These are phyloP conservation scores for Pogonus chalceus DNA, from an alignment of 1,140 invertebrate species.

Conservation along the genomic window DNA sequence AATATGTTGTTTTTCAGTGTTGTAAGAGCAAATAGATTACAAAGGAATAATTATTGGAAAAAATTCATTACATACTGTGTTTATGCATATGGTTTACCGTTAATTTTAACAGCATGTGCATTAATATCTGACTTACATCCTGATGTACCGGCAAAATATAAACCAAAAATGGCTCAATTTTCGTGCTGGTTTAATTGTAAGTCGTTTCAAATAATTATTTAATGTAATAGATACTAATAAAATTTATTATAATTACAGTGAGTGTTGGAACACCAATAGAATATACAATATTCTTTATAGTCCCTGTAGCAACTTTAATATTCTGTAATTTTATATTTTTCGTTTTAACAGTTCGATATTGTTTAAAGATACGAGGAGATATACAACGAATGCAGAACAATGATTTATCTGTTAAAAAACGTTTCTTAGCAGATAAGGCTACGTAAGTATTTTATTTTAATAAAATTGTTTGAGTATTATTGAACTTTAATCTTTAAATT, in stretches of 20 bases:
- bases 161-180: background rate
- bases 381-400: conserved; percentile 48
- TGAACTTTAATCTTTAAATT: no score
- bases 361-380: conserved; percentile 52
- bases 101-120: conserved; percentile 28
- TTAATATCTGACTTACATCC: background rate
- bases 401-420: conserved; percentile 36
- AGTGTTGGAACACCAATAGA: conserved; percentile 13
- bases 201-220: background rate
- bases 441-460: conserved; percentile 41
- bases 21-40: no score
- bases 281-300: conserved; percentile 49
- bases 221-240: background rate
- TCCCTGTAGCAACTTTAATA: conserved; percentile 47
- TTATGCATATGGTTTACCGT: conserved; percentile 47
- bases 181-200: background rate
- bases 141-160: background rate
- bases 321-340: conserved; percentile 51
- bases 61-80: conserved; percentile 46
- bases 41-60: no score
- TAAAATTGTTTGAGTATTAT: no score
- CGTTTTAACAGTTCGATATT: conserved; percentile 49
- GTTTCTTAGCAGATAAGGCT: conserved; percentile 52
- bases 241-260: background rate
- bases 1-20: no score